Percentiles rank a stretch among this genome's conserved stretches.
Conservation (phyloP, 2,888 invertebrate genomes). For the Cryptocephalus moraei region DNA sequence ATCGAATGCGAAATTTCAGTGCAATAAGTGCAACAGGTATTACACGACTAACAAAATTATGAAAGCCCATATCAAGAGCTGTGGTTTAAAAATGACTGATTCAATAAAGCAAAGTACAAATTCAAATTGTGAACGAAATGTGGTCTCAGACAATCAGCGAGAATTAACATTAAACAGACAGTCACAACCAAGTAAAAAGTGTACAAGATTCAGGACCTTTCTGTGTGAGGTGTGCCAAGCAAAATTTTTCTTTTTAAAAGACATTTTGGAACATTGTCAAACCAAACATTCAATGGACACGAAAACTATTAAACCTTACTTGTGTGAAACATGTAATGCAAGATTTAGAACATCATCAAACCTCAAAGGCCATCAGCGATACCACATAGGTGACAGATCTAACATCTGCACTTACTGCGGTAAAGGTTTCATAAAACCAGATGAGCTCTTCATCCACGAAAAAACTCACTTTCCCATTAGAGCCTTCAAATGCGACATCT, state of each 20-base stretch:
- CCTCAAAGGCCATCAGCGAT: too few relatives aligned
- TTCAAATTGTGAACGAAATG: not conserved
- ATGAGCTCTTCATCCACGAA: too few relatives aligned
- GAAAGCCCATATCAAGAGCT: not conserved
- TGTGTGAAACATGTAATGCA: too few relatives aligned
- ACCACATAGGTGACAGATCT: too few relatives aligned
- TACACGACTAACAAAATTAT: not conserved
- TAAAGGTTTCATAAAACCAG: too few relatives aligned
- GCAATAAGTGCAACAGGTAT: not conserved
- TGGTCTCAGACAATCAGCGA: not conserved
- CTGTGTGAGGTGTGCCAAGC: constrained; percentile 23
- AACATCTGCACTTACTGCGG: too few relatives aligned
- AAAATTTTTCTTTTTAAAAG: constrained; percentile 19
- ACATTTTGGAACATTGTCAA: constrained; percentile 22
- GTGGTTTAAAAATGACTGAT: not conserved
- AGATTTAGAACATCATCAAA: too few relatives aligned
- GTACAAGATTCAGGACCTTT: constrained; percentile 2
- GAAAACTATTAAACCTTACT: too few relatives aligned
- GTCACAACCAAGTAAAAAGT: not conserved
- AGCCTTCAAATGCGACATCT: too few relatives aligned
- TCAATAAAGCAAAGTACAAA: too few relatives aligned
- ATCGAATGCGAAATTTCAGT: not conserved
- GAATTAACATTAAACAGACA: not conserved
- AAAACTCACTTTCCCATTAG: too few relatives aligned
- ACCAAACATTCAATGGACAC: constrained; percentile 10